Evolutionary conservation across 2,888 invertebrate species (phyloP).

Genomic region (Cerastis leucographa): DNA sequence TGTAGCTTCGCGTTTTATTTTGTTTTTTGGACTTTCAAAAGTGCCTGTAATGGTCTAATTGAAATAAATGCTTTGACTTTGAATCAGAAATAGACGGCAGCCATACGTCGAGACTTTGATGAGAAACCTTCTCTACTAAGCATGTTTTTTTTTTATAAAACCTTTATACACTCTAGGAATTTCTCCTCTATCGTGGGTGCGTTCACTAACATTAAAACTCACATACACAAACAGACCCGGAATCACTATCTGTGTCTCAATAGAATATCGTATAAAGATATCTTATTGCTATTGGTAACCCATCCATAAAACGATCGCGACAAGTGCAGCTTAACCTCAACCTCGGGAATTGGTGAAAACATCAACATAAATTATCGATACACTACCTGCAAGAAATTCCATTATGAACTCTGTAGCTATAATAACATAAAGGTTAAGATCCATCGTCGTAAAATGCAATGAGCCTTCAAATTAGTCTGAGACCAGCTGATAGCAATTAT

Average conservation of each 20-base stretch:
- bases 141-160: not conserved
- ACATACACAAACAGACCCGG: not conserved
- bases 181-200: not conserved
- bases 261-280: not conserved
- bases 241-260: not conserved
- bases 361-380: not conserved
- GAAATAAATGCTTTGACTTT: too few relatives aligned
- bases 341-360: not conserved
- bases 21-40: too few relatives aligned
- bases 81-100: too few relatives aligned
- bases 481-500: constrained; percentile 17
- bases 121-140: not conserved
- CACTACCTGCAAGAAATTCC: not conserved
- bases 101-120: too few relatives aligned
- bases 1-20: too few relatives aligned
- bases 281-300: too few relatives aligned
- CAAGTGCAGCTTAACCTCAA: not conserved
- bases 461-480: constrained; percentile 28
- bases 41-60: too few relatives aligned
- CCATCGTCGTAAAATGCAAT: constrained; percentile 14
- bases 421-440: constrained; percentile 5
- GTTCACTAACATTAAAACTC: not conserved
- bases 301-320: not conserved
- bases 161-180: too few relatives aligned
- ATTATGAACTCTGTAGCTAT: constrained; percentile 13